Base-by-base conservation (phyloP, 1,140 invertebrate genomes). In the Temnothorax curvispinosus region DNA sequence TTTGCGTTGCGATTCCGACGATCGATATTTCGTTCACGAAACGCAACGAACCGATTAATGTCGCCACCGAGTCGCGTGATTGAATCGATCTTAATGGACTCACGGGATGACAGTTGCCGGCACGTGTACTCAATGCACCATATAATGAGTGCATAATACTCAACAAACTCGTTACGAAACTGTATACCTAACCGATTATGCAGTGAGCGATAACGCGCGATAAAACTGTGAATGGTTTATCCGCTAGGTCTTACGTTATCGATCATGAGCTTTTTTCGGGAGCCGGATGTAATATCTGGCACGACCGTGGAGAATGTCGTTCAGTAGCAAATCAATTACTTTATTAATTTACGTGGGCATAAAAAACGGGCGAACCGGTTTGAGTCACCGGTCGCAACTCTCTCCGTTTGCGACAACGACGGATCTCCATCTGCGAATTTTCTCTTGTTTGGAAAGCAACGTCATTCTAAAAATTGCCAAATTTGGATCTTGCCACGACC, bases 281-380 rank as follows among this genome's bases (percentile, higher is more conserved):
- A 44, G n/a, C 62, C 77, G 62, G 13, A 56, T 32, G 13, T 54
- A 41, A 50, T 69, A 54, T 18, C 77, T 41, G 32, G 13, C 8
- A 41, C 13, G 7, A 56, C 9, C 85, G 18, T 27, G 74, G 50
- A 64, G 76, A 89, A 89, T 87, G 72, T 89, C 87, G 76, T 38
- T 74, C 32, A n/a, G 27, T 62, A 44, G 62, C 64, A 80, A 89
- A 89, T 89, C 88, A 86, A 89, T 89, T 87, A 89, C 62, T 88
- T 50, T 50, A 58, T 89, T 76, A 52, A 72, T 71, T 71, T n/a
- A 27, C 44, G 41, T 44, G n/a, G 6, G 71, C 3, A 11, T 52
- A n/a, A 89, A 89, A 89, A 86, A 69, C 7, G 15, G 2, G n/a
- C 65, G 15, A 76, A 89, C 88, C 88, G 82, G 88, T 89, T 86